A percentile compares a stretch with the other conserved stretches of the same genome.
Evolutionary conservation across 1,140 invertebrate genomes (phyloP).

Genomic region (Antheraea mylitta): DNA sequence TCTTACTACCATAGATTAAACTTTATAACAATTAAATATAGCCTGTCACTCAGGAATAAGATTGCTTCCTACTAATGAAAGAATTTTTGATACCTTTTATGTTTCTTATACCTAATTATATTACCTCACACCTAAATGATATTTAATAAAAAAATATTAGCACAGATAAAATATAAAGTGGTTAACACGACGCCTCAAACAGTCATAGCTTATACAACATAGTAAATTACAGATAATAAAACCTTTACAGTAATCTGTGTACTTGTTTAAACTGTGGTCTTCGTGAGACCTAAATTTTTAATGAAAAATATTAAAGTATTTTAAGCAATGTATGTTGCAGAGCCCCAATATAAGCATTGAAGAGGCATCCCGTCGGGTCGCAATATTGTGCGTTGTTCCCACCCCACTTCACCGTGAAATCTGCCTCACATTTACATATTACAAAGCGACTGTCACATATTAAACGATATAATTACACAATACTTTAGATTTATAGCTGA

Average conservation of each 20-base stretch:
- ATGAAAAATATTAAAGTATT: neutral
- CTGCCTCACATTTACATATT: slow-evolving; percentile 66
- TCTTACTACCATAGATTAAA: too few relatives aligned
- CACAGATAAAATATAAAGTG: too few relatives aligned
- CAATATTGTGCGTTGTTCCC: slow-evolving; percentile 57
- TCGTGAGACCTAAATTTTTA: neutral
- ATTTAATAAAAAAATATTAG: too few relatives aligned
- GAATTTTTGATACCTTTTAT: too few relatives aligned
- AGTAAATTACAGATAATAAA: too few relatives aligned
- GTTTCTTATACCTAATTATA: too few relatives aligned
- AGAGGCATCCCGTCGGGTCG: slow-evolving; percentile 61
- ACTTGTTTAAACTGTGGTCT: neutral
- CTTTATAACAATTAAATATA: too few relatives aligned
- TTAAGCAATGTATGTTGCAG: neutral
- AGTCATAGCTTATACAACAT: too few relatives aligned
- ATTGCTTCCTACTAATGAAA: too few relatives aligned
- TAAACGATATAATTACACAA: slow-evolving; percentile 69
- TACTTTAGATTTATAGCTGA: slow-evolving; percentile 72
- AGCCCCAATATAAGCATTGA: slow-evolving; percentile 40
- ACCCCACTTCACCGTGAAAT: slow-evolving; percentile 57
- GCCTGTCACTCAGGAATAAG: too few relatives aligned
- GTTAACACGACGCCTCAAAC: too few relatives aligned
- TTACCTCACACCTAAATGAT: too few relatives aligned
- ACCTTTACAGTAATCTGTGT: neutral
- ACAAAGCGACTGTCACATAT: slow-evolving; percentile 73